Evolutionary conservation across 1,140 invertebrate genomes (phyloP), one percentile per base, ranked within the genome.

Genomic region (Battus philenor): DNA sequence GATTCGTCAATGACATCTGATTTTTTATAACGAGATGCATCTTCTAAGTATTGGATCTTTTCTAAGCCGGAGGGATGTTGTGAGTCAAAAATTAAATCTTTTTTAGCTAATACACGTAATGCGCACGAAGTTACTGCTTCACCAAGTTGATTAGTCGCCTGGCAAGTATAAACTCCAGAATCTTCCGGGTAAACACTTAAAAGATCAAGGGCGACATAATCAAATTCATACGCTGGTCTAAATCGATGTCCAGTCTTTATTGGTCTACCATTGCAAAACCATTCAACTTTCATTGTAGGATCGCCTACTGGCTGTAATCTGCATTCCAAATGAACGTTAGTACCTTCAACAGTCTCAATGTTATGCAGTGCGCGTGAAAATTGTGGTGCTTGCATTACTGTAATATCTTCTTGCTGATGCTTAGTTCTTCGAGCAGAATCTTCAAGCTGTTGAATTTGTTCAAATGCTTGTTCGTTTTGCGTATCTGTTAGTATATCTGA

Each of bases 131-230:
- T 97, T 1, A 97, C 94, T n/a, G 96, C 95, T 90, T 98, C 95
- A 1, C 97, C 97, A 11, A 97, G 86, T 72, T 94, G 93, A 78
- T 97, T 98, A 43, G 92, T 90, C 1, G 96, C 96, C 80, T 94
- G 93, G 64, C 95, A 98, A 3, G 95, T 97, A 71, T 98, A 98
- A 0, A 98, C 94, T 9, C 98, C 98, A 12, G 95, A 97, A 82
- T 99, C 98, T 70, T 97, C 95, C 20, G 97, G 95, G 73, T 98
- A 99, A 2, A 98, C 96, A 59, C 95, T 96, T 1, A 99, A 86
- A 17, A 99, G 91, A 79, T 99, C 98, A 15, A 99, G 84, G 20
- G 96, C 95, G 4, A 99, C 97, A 72, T 98, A 98, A 72, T 98
- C 98, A 80, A 99, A 98, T 84, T 99, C 98, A 81, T 98, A 95